Evolutionary conservation across 2,888 invertebrate species (phyloP).

Genomic region (Nomada fabriciana): DNA sequence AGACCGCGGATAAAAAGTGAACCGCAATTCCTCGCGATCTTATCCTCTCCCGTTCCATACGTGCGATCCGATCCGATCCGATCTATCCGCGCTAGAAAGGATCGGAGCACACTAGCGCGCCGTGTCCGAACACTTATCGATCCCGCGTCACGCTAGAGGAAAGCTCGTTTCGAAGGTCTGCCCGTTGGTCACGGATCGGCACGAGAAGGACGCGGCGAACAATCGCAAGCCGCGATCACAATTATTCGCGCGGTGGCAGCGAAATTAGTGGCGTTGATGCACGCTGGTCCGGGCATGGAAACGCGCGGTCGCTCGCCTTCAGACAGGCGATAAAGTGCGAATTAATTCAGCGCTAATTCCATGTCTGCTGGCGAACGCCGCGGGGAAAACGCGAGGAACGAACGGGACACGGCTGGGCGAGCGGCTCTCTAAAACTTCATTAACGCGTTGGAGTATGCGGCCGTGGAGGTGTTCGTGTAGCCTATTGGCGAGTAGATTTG

Average conservation of each 20-base stretch:
- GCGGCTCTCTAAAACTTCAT: constrained; percentile 53
- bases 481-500: neutral
- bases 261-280: constrained; percentile 62
- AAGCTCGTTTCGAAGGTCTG: constrained; percentile 7
- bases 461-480: neutral
- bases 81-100: neutral
- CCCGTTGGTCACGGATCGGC: neutral
- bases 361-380: constrained; percentile 44
- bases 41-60: neutral
- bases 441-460: constrained; percentile 22
- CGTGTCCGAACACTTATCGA: constrained; percentile 17
- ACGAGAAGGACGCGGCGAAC: constrained; percentile 19
- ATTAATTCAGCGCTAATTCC: constrained; percentile 70
- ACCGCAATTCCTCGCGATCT: neutral
- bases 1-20: neutral
- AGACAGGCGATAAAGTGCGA: constrained; percentile 64
- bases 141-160: constrained; percentile 18
- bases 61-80: neutral
- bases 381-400: constrained; percentile 37
- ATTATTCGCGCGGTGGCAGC: constrained; percentile 59
- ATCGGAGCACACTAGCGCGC: too few relatives aligned
- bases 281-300: constrained; percentile 45
- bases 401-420: constrained; percentile 18
- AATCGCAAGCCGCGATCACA: constrained; percentile 43
- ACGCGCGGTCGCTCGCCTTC: constrained; percentile 50